Evolutionary conservation across 2,888 invertebrate species (phyloP).

Genomic region (Drosophila colorata): DNA sequence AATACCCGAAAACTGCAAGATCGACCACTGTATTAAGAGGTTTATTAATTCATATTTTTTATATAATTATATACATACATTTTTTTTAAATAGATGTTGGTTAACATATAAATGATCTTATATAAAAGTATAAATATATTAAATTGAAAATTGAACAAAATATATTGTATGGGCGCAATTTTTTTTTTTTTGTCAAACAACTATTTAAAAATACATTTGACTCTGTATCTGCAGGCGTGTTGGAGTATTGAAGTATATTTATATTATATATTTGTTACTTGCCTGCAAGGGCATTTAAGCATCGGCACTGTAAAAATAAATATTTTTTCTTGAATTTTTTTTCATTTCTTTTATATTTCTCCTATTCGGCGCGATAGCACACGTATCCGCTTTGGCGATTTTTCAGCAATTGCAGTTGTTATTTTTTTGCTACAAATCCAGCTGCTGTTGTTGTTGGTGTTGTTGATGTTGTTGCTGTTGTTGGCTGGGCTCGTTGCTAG

Average conservation of each 20-base stretch:
- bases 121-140: too few species aligned
- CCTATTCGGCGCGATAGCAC: constrained; percentile 65
- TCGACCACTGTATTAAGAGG: too few species aligned
- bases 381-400: constrained; percentile 74
- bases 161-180: too few species aligned
- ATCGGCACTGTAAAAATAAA: neutral
- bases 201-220: too few species aligned
- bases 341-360: constrained; percentile 29
- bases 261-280: neutral
- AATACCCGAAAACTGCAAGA: too few species aligned
- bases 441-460: constrained; percentile 24
- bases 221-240: too few species aligned
- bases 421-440: constrained; percentile 37
- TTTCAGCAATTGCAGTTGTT: constrained; percentile 70
- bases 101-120: too few species aligned
- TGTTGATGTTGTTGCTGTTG: constrained; percentile 20
- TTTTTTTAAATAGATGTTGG: too few species aligned
- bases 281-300: constrained; percentile 4
- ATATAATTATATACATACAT: too few species aligned
- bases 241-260: neutral
- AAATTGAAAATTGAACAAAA: too few species aligned
- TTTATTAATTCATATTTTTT: too few species aligned
- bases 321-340: neutral
- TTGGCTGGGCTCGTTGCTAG: constrained; percentile 24
- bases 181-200: too few species aligned